Evolutionary conservation across 1,140 invertebrate species (phyloP).

Genomic region (Conus ventricosus): DNA sequence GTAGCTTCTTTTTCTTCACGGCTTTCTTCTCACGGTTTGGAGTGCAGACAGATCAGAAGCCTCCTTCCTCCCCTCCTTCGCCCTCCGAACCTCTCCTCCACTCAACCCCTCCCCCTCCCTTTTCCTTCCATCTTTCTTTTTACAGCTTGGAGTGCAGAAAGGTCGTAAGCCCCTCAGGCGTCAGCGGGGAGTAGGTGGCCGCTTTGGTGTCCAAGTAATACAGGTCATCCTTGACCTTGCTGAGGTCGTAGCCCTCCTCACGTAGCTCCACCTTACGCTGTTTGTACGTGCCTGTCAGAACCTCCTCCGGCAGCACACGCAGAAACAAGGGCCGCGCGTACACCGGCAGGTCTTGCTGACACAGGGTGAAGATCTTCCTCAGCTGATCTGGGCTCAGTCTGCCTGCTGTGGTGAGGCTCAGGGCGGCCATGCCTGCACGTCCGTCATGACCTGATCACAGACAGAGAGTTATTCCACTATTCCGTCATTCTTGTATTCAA

Average conservation of each 20-base stretch:
- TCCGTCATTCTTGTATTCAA: no score
- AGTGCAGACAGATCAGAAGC: slow-evolving; percentile 26
- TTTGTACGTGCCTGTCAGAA: slow-evolving; percentile 65
- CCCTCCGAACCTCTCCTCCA: slow-evolving; percentile 82
- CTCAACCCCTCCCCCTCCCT: no score
- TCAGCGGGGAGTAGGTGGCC: slow-evolving; percentile 80
- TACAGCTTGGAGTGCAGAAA: slow-evolving; percentile 36
- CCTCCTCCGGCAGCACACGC: slow-evolving; percentile 77
- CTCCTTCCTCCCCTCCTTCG: slow-evolving; percentile 79
- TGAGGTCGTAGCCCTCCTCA: slow-evolving; percentile 90
- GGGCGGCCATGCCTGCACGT: slow-evolving; percentile 93
- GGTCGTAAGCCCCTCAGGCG: slow-evolving; percentile 75
- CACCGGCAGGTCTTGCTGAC: slow-evolving; percentile 80
- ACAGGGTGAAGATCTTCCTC: slow-evolving; percentile 54
- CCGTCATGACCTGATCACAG: slow-evolving; percentile 90
- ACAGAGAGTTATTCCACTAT: no score
- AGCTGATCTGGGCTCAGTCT: slow-evolving; percentile 74
- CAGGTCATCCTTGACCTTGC: slow-evolving; percentile 82
- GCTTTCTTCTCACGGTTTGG: slow-evolving; percentile 18
- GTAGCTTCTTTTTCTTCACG: neutral
- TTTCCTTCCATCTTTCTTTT: neutral
- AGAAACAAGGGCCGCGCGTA: slow-evolving; percentile 93
- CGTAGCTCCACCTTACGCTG: slow-evolving; percentile 79
- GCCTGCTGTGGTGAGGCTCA: slow-evolving; percentile 89
- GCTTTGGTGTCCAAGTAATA: slow-evolving; percentile 80